These are phyloP conservation scores for Chondrilla cf. caribensis DNA, from an alignment of 37 sponge, comb jelly and placozoan species.

Conservation along the genomic window DNA sequence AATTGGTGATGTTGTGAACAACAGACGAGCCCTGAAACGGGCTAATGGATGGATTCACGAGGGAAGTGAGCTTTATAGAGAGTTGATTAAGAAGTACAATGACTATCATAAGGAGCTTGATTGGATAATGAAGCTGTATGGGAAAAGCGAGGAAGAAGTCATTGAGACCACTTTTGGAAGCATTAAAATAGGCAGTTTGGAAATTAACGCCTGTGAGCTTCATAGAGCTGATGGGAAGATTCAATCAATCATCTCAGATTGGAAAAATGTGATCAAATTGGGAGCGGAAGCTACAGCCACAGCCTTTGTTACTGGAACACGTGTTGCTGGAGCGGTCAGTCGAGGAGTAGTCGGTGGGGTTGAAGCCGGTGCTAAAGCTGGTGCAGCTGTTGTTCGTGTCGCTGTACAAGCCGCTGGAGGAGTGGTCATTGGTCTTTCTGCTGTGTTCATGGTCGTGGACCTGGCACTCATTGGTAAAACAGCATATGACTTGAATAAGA, in stretches of 20 bases:
- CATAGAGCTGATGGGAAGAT: not conserved
- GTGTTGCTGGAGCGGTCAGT: not conserved
- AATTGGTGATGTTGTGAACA: too few species aligned
- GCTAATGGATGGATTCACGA: too few species aligned
- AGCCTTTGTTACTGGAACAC: not conserved
- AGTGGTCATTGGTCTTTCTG: not conserved
- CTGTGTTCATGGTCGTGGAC: constrained; percentile 6
- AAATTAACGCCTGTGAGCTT: too few species aligned
- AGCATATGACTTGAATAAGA: not conserved
- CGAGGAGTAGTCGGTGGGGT: not conserved
- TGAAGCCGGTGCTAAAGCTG: constrained; percentile 4
- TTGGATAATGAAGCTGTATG: too few species aligned
- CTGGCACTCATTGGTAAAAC: not conserved
- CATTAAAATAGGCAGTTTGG: too few species aligned
- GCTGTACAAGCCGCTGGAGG: not conserved
- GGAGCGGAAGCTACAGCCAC: not conserved
- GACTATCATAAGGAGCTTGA: too few species aligned
- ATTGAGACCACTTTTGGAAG: too few species aligned
- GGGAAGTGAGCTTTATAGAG: too few species aligned
- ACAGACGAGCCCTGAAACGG: too few species aligned
- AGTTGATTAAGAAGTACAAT: too few species aligned
- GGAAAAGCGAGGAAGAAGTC: too few species aligned
- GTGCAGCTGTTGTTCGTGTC: constrained; percentile 2
- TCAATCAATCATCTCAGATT: not conserved
- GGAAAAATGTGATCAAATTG: not conserved